A percentile compares a stretch with the other conserved stretches of the same genome.
These are phyloP conservation scores for Vanessa atalanta DNA, from an alignment of 1,140 invertebrate genomes.

Conservation along the genomic window DNA sequence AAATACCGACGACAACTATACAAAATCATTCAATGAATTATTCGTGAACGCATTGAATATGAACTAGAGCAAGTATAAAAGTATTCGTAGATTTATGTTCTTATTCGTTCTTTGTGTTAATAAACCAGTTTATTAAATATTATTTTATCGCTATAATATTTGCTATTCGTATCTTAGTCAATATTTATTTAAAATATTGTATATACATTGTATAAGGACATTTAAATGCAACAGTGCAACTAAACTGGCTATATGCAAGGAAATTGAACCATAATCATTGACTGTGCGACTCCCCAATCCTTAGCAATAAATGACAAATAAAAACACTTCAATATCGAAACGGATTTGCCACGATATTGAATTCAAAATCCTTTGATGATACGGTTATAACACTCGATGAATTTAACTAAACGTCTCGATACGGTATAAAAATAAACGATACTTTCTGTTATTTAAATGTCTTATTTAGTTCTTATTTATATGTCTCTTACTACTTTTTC, in stretches of 20 bases:
- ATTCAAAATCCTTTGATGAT: conserved; percentile 59
- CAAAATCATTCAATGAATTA: too few species aligned
- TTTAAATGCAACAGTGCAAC: conserved; percentile 18
- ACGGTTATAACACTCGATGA: conserved; percentile 54
- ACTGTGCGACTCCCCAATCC: conserved; percentile 48
- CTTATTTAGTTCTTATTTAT: conserved; percentile 11
- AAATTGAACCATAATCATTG: conserved; percentile 58
- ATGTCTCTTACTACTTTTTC: background rate
- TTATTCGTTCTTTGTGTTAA: too few species aligned
- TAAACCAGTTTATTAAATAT: too few species aligned
- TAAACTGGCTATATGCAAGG: conserved; percentile 54
- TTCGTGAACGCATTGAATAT: too few species aligned
- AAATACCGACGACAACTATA: too few species aligned
- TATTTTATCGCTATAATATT: too few species aligned
- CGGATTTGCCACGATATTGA: conserved; percentile 62
- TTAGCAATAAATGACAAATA: conserved; percentile 55
- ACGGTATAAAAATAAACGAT: conserved; percentile 26
- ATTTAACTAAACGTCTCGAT: conserved; percentile 46
- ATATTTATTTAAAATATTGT: background rate
- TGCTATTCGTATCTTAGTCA: too few species aligned
- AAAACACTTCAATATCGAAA: conserved; percentile 57
- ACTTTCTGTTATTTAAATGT: conserved; percentile 11
- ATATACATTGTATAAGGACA: conserved; percentile 8
- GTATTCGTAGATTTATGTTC: too few species aligned
- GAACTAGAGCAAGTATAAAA: too few species aligned